Conservation (phyloP, 2,888 invertebrate species). For the Scrobipalpa atriplicella region DNA sequence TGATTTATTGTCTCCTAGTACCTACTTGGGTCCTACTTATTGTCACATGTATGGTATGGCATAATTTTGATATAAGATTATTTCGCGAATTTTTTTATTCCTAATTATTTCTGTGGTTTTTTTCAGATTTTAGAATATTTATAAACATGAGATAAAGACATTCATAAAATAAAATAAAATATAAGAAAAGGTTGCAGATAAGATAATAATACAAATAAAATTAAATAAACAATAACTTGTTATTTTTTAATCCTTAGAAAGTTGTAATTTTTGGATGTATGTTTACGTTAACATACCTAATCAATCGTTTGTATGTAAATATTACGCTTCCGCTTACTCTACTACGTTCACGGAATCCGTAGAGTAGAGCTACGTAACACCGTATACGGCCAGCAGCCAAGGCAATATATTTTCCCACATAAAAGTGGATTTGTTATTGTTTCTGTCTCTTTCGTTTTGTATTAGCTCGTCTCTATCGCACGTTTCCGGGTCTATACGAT, state of each 20-base stretch:
- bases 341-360: constrained; percentile 11
- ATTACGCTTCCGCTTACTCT: neutral
- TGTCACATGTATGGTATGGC: too few relatives aligned
- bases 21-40: neutral
- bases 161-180: too few relatives aligned
- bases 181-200: too few relatives aligned
- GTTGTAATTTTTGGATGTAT: neutral
- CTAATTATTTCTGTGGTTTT: too few relatives aligned
- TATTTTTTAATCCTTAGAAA: too few relatives aligned
- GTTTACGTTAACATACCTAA: neutral
- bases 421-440: constrained; percentile 71
- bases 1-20: too few relatives aligned
- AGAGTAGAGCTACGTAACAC: neutral
- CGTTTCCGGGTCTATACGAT: constrained; percentile 34
- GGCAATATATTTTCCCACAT: constrained; percentile 27
- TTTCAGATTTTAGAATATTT: too few relatives aligned
- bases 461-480: constrained; percentile 47
- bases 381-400: constrained; percentile 35
- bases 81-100: too few relatives aligned
- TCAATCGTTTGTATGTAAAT: neutral
- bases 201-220: too few relatives aligned
- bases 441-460: constrained; percentile 55
- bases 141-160: too few relatives aligned
- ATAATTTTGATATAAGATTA: too few relatives aligned
- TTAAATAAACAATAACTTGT: too few relatives aligned